phyloP scores from a whole-genome alignment of 2,888 invertebrate species.

The Cryptus armator region DNA sequence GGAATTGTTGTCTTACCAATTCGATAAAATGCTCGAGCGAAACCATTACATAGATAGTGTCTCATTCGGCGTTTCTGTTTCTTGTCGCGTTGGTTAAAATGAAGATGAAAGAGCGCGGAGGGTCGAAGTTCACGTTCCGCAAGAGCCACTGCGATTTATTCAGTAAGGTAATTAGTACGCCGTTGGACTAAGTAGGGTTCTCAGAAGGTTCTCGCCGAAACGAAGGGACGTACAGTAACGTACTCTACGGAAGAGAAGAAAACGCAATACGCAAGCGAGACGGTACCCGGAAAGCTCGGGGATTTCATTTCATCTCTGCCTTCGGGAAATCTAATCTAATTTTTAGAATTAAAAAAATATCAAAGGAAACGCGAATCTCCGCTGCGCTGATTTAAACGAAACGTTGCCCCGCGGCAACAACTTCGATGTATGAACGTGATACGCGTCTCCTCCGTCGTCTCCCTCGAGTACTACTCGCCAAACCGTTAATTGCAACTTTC shows the following conservation, averaged over 20 bases:
- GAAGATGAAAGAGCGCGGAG: constrained; percentile 16
- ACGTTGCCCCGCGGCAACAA: constrained; percentile 28
- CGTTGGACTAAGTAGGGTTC: constrained; percentile 30
- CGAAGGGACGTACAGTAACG: constrained; percentile 5
- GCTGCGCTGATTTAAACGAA: constrained; percentile 52
- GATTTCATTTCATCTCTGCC: constrained; percentile 50
- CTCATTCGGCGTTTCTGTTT: constrained; percentile 4
- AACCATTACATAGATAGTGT: constrained; percentile 30
- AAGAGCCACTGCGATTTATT: constrained; percentile 56
- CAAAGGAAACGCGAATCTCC: constrained; percentile 64
- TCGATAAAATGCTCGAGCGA: constrained; percentile 15
- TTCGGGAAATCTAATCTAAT: constrained; percentile 71
- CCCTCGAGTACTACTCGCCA: neutral
- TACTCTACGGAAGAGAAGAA: constrained; percentile 6
- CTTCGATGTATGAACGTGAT: neutral
- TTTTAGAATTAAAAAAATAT: constrained; percentile 73
- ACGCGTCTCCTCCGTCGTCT: constrained; percentile 13
- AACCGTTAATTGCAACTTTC: constrained; percentile 31
- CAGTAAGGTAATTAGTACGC: constrained; percentile 68
- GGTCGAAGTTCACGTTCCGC: constrained; percentile 45
- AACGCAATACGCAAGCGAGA: constrained; percentile 24
- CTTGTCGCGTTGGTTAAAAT: constrained; percentile 23
- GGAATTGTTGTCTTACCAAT: neutral
- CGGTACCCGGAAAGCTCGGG: constrained; percentile 11
- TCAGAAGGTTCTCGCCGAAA: constrained; percentile 10